Conservation (phyloP, 2,113 vertebrate species). For the Oreotrochilus melanogaster region DNA sequence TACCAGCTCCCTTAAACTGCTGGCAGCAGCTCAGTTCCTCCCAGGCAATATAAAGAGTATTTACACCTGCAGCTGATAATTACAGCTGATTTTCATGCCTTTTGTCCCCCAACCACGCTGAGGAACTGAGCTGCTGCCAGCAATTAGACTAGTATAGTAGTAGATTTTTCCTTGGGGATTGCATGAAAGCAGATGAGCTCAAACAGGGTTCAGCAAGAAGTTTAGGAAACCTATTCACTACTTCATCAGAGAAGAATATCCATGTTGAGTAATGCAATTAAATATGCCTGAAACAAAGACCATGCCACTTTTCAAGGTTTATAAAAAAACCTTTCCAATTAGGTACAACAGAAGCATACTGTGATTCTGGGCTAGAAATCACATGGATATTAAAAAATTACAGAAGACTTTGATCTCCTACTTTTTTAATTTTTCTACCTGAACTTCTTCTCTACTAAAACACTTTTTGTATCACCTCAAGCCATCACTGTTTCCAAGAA, state of each 20-base stretch:
- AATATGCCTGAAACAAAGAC: not conserved
- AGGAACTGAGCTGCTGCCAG: constrained; percentile 7
- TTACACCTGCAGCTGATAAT: constrained; percentile 19
- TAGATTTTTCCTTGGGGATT: not conserved
- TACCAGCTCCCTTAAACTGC: not conserved
- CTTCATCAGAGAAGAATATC: not conserved
- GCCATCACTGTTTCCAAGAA: not conserved
- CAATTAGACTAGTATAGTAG: not conserved
- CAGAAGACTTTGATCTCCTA: not conserved
- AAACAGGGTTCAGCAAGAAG: not conserved
- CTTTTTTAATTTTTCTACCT: not conserved
- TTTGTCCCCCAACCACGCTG: not conserved
- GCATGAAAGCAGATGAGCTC: not conserved
- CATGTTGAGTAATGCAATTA: not conserved
- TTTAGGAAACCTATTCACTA: not conserved
- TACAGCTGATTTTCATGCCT: not conserved
- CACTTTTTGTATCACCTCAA: not conserved
- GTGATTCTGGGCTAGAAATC: not conserved
- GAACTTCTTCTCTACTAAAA: not conserved
- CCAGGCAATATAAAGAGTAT: not conserved
- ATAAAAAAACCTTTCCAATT: not conserved
- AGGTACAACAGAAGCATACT: not conserved
- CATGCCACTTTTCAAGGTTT: not conserved
- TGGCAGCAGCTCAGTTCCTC: not conserved
- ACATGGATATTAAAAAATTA: not conserved